phyloP scores from a whole-genome alignment of 1,140 invertebrate genomes.

The Piezodorus guildinii region DNA sequence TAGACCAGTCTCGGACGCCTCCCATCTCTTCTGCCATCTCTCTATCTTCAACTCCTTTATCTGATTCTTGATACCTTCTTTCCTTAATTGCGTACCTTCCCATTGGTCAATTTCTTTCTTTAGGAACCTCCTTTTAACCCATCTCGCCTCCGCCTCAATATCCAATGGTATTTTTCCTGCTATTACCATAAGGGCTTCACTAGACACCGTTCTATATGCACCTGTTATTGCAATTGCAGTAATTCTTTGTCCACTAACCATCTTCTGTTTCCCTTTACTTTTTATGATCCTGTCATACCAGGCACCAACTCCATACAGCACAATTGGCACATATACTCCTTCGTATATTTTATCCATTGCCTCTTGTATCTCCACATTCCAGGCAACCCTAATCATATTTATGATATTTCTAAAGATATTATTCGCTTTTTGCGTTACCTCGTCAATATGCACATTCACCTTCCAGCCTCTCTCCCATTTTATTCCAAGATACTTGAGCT shows the following conservation, averaged over 20 bases:
- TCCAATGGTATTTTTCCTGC: background rate
- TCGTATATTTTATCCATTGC: background rate
- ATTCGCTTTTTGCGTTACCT: background rate
- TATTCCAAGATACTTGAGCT: background rate
- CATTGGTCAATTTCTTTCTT: background rate
- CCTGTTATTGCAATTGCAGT: background rate
- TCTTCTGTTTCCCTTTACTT: background rate
- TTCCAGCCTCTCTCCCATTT: background rate
- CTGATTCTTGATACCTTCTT: background rate
- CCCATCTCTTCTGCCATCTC: background rate
- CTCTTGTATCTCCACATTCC: background rate
- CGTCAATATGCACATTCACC: background rate
- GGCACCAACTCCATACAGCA: background rate
- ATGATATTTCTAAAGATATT: background rate
- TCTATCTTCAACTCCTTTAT: background rate
- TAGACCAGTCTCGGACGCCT: background rate
- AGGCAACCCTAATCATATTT: background rate
- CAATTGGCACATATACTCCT: background rate
- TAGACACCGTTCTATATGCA: background rate
- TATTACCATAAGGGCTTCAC: background rate
- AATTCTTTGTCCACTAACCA: background rate
- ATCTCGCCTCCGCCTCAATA: background rate
- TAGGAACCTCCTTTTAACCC: background rate
- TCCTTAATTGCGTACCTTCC: background rate
- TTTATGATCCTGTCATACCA: background rate